Conservation (phyloP, 2,888 invertebrate species). For the Dicyrtoma fusca region DNA sequence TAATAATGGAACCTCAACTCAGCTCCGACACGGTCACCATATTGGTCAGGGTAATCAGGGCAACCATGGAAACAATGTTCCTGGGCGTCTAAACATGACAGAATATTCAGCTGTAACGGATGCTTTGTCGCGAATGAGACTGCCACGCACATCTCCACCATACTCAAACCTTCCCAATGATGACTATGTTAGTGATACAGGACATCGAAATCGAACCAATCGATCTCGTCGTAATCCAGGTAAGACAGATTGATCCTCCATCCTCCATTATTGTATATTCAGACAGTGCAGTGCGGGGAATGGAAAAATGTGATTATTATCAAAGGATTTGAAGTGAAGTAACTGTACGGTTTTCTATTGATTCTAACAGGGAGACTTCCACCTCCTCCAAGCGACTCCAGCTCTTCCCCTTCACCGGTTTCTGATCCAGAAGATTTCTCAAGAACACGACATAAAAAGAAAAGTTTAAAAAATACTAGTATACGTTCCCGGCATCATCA, state of each 20-base stretch:
- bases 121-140: constrained; percentile 59
- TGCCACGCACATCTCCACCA: constrained; percentile 54
- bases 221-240: constrained; percentile 53
- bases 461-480: constrained; percentile 50
- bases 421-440: constrained; percentile 56
- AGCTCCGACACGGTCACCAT: constrained; percentile 42
- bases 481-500: constrained; percentile 52
- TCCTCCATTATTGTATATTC: not conserved
- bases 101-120: constrained; percentile 61
- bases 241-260: constrained; percentile 16
- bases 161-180: constrained; percentile 55
- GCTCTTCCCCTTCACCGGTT: constrained; percentile 54
- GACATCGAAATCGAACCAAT: constrained; percentile 52
- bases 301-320: constrained; percentile 17
- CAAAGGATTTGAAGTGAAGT: constrained; percentile 18
- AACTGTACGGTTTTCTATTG: constrained; percentile 4
- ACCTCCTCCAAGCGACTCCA: constrained; percentile 54
- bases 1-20: constrained; percentile 53
- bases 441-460: constrained; percentile 53
- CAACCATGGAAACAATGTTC: constrained; percentile 48
- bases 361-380: constrained; percentile 44
- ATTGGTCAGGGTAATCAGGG: constrained; percentile 21
- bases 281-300: not conserved
- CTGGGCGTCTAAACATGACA: constrained; percentile 57
- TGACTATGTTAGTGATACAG: constrained; percentile 56